Base-by-base conservation (phyloP, 2,888 invertebrate genomes). In the Tanypteryx hageni region DNA sequence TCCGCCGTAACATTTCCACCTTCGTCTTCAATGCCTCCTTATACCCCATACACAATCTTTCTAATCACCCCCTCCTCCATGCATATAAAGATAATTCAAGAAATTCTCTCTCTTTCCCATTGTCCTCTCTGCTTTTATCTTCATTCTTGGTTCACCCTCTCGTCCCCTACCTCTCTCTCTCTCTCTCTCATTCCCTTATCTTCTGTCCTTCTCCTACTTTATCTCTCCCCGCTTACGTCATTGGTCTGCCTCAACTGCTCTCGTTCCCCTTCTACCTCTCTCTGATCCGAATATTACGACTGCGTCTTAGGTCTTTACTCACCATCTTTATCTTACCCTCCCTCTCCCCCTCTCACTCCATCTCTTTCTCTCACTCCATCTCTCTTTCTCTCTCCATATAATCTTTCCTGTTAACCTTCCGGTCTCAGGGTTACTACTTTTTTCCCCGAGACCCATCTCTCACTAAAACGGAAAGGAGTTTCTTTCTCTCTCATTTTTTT, bases 331-430 rank as follows among this genome's bases (percentile, higher is more conserved):
- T 27, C 76, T 76, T 76, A 22, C 76, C 27, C 22, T 76, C 27
- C 22, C 13, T 27, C 76, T 4, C 27, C 3, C 76, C 0, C 22
- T 27, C 76, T n/a, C n/a, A n/a, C n/a, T n/a, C n/a, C n/a, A n/a
- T n/a, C n/a, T n/a, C n/a, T n/a, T n/a, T n/a, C n/a, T n/a, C 8
- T 27, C 76, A 16, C 27, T 10, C 76, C 0, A 22, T 27, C 76
- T 76, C 27, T 76, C 22, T 14, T 9, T 76, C 27, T 27, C 27
- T 27, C 76, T 4, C 27, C 76, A 76, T 27, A 76, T 76, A 76
- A 76, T 76, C 76, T 76, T 76, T 76, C 76, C 68, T 68, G 68
- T 68, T 68, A 68, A 27, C 76, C 76, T 76, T 76, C 76, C 76
- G 76, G 76, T 76, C 27, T 27, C 18, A 27, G 27, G 76, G 27